Evolutionary conservation across 1,140 invertebrate species (phyloP).

Genomic region (Thalassaphorura encarpata): DNA sequence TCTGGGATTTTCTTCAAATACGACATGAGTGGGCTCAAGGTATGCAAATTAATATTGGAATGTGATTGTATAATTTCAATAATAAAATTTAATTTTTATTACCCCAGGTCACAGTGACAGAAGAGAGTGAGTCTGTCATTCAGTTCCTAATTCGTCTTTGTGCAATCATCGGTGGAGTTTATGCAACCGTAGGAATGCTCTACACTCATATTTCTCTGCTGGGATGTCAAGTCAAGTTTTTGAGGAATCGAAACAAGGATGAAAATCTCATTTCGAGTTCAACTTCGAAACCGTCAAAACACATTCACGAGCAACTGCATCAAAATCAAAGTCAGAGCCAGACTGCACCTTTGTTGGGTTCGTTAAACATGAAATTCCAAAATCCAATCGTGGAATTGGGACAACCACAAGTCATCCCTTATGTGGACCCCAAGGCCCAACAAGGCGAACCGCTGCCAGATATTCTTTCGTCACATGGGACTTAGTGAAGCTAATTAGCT

Average conservation of each 20-base stretch:
- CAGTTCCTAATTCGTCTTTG: constrained; percentile 76
- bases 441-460: constrained; percentile 3
- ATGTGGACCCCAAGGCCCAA: background rate
- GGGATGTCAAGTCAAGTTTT: constrained; percentile 1
- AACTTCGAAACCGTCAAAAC: background rate
- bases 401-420: constrained; percentile 3
- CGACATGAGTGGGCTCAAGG: constrained; percentile 77
- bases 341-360: background rate
- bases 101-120: constrained; percentile 47
- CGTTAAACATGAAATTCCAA: background rate
- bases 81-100: background rate
- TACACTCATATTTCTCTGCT: constrained; percentile 29
- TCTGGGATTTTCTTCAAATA: constrained; percentile 94
- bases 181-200: constrained; percentile 50
- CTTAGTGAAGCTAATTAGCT: too few species aligned
- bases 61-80: background rate
- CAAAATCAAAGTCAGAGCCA: constrained; percentile 4
- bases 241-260: background rate
- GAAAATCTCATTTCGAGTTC: background rate
- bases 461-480: constrained; percentile 4
- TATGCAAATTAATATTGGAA: constrained; percentile 37
- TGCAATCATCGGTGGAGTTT: constrained; percentile 82
- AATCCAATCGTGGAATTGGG: background rate
- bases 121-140: constrained; percentile 65
- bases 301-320: background rate